Percentiles rank a stretch among this genome's conserved stretches.
phyloP scores from a whole-genome alignment of 2,113 vertebrate genomes.

The Accipiter cooperii region DNA sequence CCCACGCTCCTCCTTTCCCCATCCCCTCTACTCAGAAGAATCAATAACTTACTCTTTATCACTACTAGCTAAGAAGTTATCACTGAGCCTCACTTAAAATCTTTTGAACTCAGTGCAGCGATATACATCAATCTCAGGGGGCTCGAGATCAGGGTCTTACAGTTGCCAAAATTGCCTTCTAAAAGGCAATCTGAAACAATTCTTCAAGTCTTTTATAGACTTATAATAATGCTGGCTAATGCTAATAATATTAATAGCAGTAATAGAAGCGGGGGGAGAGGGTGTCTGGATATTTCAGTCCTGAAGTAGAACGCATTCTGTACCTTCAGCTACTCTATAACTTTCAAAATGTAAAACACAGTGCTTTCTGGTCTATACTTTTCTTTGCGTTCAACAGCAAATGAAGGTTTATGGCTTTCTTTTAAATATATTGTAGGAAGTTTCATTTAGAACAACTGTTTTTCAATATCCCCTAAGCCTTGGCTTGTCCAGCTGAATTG shows the following conservation, averaged over 20 bases:
- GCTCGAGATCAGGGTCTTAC: not conserved
- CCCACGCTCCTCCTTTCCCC: not conserved
- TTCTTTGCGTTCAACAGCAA: not conserved
- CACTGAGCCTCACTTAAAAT: not conserved
- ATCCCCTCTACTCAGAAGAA: not conserved
- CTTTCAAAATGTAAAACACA: not conserved
- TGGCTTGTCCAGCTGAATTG: not conserved
- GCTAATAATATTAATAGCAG: not conserved
- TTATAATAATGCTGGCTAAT: not conserved
- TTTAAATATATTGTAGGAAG: not conserved
- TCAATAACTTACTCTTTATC: not conserved
- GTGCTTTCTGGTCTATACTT: not conserved
- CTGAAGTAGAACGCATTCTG: not conserved
- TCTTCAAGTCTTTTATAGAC: not conserved
- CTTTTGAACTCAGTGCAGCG: not conserved
- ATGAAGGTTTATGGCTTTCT: conserved; percentile 19
- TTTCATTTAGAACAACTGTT: conserved; percentile 28
- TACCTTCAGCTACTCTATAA: not conserved
- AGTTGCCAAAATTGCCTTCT: not conserved
- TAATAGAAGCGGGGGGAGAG: not conserved
- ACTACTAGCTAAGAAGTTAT: not conserved
- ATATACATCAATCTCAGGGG: not conserved
- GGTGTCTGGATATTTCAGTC: not conserved
- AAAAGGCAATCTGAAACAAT: not conserved
- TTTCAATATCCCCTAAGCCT: not conserved